phyloP scores from a whole-genome alignment of 2,888 invertebrate species.

The Pseudoips prasinana region DNA sequence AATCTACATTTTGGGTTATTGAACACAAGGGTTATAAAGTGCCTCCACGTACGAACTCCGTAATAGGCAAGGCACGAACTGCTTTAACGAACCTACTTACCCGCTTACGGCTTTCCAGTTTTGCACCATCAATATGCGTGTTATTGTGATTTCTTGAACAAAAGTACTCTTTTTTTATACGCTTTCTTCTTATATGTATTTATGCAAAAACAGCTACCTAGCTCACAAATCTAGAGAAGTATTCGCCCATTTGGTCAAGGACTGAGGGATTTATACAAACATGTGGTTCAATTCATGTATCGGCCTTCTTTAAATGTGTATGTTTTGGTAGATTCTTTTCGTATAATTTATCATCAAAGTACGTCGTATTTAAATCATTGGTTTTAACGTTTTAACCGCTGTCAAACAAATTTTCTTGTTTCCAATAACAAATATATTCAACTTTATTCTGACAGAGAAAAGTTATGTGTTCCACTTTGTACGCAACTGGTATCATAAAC shows the following conservation, averaged over 20 bases:
- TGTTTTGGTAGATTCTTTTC: not conserved
- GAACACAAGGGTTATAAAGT: constrained; percentile 52
- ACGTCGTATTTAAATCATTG: constrained; percentile 2
- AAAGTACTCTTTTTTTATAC: constrained; percentile 22
- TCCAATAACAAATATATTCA: constrained; percentile 19
- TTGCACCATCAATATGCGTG: constrained; percentile 34
- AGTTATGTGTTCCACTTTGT: constrained; percentile 24
- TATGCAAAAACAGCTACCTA: too few species aligned
- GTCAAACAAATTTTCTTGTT: constrained; percentile 23
- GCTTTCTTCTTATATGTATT: constrained; percentile 9
- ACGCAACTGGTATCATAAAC: constrained; percentile 22
- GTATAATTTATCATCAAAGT: too few species aligned
- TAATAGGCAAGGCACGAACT: constrained; percentile 69
- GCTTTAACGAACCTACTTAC: constrained; percentile 52
- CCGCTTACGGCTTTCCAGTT: constrained; percentile 50
- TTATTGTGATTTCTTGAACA: constrained; percentile 28
- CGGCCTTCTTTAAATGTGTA: constrained; percentile 2
- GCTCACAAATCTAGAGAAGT: too few species aligned
- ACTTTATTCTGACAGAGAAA: constrained; percentile 21
- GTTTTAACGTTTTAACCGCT: constrained; percentile 11
- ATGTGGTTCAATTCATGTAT: too few species aligned
- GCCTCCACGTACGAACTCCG: constrained; percentile 47
- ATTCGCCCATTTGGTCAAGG: too few species aligned
- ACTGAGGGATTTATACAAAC: too few species aligned
- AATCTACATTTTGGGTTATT: constrained; percentile 58